A percentile compares a stretch with the other conserved stretches of the same genome.
Conservation (phyloP, 2,797 vertebrate genomes). For the Craterocephalus amniculus region DNA sequence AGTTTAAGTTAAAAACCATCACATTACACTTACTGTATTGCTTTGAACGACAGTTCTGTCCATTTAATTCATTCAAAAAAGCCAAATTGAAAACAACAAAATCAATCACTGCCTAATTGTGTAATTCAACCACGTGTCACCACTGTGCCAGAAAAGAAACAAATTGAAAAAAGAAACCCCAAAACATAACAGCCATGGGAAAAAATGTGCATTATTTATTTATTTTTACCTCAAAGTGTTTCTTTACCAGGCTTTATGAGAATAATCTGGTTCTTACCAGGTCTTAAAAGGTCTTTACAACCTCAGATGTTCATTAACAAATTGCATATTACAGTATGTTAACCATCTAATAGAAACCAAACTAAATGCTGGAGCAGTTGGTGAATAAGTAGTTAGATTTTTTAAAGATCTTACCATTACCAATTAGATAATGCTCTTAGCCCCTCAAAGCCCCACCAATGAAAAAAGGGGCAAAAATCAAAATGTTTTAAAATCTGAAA, state of each 20-base stretch:
- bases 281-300: background rate
- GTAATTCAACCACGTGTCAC: too few relatives aligned
- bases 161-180: too few relatives aligned
- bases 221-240: background rate
- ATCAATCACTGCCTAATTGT: too few relatives aligned
- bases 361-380: background rate
- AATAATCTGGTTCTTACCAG: background rate
- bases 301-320: background rate
- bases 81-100: background rate
- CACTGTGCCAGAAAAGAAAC: too few relatives aligned
- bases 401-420: too few relatives aligned
- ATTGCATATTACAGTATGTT: background rate
- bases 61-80: background rate
- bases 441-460: too few relatives aligned
- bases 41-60: background rate
- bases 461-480: too few relatives aligned
- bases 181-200: background rate
- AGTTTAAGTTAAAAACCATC: too few relatives aligned
- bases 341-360: background rate
- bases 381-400: background rate
- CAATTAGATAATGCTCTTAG: background rate
- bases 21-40: background rate
- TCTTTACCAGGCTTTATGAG: background rate
- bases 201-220: background rate
- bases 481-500: too few relatives aligned